phyloP scores from a whole-genome alignment of 1,140 invertebrate genomes.

The Pomacea maculata region DNA sequence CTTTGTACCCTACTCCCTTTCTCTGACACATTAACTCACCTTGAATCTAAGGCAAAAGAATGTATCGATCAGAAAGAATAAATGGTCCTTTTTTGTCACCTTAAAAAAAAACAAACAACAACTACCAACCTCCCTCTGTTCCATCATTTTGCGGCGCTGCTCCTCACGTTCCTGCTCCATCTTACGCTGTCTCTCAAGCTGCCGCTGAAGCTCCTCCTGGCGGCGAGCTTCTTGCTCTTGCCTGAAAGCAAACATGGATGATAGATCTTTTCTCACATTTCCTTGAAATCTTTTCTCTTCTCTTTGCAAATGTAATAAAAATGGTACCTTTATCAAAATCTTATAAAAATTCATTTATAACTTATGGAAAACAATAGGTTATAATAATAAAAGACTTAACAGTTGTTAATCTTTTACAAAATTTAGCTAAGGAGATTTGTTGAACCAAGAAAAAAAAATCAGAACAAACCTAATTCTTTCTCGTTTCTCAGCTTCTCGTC shows the following conservation, averaged over 20 bases:
- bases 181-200: conserved; percentile 85
- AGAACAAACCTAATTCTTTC: conserved; percentile 76
- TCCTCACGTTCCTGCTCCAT: conserved; percentile 73
- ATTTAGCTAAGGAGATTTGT: not conserved
- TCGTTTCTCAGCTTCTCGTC: conserved; percentile 84
- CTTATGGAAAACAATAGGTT: too few species aligned
- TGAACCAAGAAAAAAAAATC: not conserved
- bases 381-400: not conserved
- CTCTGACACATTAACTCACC: too few species aligned
- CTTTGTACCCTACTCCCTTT: too few species aligned
- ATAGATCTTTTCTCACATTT: not conserved
- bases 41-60: too few species aligned
- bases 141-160: conserved; percentile 67
- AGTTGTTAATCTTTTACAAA: too few species aligned
- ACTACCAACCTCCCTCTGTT: conserved; percentile 74
- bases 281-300: too few species aligned
- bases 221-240: conserved; percentile 66
- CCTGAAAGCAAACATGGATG: conserved; percentile 35
- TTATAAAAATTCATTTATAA: too few species aligned
- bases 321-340: too few species aligned
- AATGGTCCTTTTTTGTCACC: not conserved
- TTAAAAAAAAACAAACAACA: not conserved
- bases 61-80: too few species aligned
- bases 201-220: conserved; percentile 73
- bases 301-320: too few species aligned